Percentiles rank a stretch among this genome's conserved stretches.
Evolutionary conservation across 2,888 invertebrate genomes (phyloP).

Genomic region (Osmoderma eremita): DNA sequence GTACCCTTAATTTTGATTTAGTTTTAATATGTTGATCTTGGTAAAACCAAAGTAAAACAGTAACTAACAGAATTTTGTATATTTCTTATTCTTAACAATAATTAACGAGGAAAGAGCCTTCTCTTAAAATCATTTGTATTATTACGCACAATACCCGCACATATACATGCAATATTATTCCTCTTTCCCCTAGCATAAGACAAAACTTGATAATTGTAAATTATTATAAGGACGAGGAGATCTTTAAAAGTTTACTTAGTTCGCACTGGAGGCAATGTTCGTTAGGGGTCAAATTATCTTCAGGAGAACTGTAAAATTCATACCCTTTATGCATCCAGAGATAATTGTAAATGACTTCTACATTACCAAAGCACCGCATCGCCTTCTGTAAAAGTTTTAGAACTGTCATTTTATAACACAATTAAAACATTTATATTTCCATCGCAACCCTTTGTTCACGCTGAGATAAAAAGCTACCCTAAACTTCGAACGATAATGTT

Average conservation of each 20-base stretch:
- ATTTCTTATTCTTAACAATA: too few relatives aligned
- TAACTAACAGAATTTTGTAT: too few relatives aligned
- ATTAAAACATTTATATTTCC: constrained; percentile 41
- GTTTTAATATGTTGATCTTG: too few relatives aligned
- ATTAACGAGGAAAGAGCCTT: too few relatives aligned
- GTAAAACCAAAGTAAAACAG: too few relatives aligned
- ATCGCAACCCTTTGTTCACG: constrained; percentile 26
- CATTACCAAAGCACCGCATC: constrained; percentile 28
- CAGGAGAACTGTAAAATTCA: constrained; percentile 31
- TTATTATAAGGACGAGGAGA: constrained; percentile 17
- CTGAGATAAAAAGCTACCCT: constrained; percentile 31
- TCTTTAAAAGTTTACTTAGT: constrained; percentile 20
- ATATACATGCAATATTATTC: background rate
- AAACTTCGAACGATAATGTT: constrained; percentile 29
- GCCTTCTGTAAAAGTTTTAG: constrained; percentile 39
- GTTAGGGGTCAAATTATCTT: constrained; percentile 31
- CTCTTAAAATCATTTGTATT: too few relatives aligned
- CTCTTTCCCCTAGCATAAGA: constrained; percentile 3
- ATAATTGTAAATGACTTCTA: constrained; percentile 40
- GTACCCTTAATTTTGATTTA: too few relatives aligned
- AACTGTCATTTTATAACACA: constrained; percentile 40
- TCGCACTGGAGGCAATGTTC: constrained; percentile 8
- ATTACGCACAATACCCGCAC: too few relatives aligned
- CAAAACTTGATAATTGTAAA: constrained; percentile 34
- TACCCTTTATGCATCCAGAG: constrained; percentile 35